A percentile compares a stretch with the other conserved stretches of the same genome.
Evolutionary conservation across 2,888 invertebrate species (phyloP).

Genomic region (Cyclophora punctaria): DNA sequence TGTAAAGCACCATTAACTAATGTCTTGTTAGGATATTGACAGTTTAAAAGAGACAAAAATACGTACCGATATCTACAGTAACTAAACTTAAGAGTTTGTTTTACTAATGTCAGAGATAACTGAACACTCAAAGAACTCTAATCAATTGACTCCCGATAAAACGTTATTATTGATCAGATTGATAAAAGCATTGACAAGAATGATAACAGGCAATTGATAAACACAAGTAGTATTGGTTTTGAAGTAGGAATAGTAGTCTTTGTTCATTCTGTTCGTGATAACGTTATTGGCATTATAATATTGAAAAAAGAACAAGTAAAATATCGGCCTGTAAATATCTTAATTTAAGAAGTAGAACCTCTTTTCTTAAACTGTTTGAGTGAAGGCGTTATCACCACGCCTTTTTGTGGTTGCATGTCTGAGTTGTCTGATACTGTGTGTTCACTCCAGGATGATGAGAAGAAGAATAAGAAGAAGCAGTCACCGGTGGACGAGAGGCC

Average conservation of each 20-base stretch:
- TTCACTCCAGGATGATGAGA: conserved; percentile 65
- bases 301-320: too few relatives aligned
- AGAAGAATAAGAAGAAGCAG: conserved; percentile 65
- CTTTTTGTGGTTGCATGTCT: conserved; percentile 21
- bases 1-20: too few relatives aligned
- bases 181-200: conserved; percentile 54
- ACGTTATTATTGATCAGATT: conserved; percentile 49
- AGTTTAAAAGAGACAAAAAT: too few relatives aligned
- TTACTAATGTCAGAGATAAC: too few relatives aligned
- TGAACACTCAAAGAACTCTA: too few relatives aligned
- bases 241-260: conserved; percentile 1
- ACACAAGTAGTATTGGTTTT: conserved; percentile 15
- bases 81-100: too few relatives aligned
- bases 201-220: conserved; percentile 60
- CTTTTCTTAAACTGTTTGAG: too few relatives aligned
- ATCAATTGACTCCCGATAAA: conserved; percentile 18
- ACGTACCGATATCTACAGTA: too few relatives aligned
- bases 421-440: conserved; percentile 45
- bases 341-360: too few relatives aligned
- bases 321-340: too few relatives aligned
- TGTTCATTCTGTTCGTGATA: conserved; percentile 10
- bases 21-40: too few relatives aligned
- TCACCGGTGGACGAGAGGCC: conserved; percentile 67
- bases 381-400: too few relatives aligned
- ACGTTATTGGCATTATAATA: conserved; percentile 4